Percentiles rank a stretch among this genome's conserved stretches.
These are phyloP conservation scores for Drosophila leontia DNA, from an alignment of 1,140 invertebrate genomes.

Conservation along the genomic window DNA sequence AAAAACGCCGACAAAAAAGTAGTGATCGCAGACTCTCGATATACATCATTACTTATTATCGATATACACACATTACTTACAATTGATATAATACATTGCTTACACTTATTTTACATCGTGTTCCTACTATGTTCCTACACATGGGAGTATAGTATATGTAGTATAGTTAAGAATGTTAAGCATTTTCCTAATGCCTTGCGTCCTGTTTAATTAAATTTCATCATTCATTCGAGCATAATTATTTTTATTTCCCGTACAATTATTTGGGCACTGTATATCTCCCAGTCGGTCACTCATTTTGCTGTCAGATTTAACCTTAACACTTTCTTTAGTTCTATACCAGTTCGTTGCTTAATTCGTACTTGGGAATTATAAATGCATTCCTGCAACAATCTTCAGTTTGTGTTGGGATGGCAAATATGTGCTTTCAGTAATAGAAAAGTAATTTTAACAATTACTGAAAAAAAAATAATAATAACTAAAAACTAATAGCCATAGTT, in stretches of 20 bases:
- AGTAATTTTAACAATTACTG: too few species aligned
- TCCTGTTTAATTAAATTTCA: background rate
- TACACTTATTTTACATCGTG: too few species aligned
- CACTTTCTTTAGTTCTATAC: background rate
- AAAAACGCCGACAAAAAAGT: too few species aligned
- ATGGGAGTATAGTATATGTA: background rate
- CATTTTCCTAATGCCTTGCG: background rate
- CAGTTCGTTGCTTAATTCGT: background rate
- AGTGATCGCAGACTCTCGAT: too few species aligned
- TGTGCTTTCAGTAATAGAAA: too few species aligned
- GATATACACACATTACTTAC: too few species aligned
- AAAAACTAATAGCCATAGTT: background rate
- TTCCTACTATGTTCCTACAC: too few species aligned
- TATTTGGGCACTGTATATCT: too few species aligned
- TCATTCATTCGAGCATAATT: background rate
- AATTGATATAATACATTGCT: too few species aligned
- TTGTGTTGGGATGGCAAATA: too few species aligned
- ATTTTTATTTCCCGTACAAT: background rate
- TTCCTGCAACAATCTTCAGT: too few species aligned
- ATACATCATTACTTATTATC: too few species aligned
- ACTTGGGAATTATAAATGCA: background rate
- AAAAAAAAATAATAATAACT: background rate
- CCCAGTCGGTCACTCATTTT: background rate
- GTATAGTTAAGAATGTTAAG: background rate
- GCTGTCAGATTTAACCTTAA: background rate